Base-by-base conservation (phyloP, 2,797 vertebrate genomes). In the Aeoliscus strigatus region DNA sequence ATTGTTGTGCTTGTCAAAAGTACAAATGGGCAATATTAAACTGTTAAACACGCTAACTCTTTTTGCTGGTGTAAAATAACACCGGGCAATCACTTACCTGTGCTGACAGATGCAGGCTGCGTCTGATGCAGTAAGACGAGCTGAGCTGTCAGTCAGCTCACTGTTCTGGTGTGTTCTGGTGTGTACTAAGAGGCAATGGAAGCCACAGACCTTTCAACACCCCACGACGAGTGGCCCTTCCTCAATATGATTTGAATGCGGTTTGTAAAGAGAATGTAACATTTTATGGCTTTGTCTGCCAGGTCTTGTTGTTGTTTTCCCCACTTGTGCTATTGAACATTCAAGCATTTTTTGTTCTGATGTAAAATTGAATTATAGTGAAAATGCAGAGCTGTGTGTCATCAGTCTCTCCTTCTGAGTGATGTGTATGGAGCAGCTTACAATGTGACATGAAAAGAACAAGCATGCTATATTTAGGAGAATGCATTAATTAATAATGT, bases 21-120 rank as follows among this genome's bases (percentile, higher is more conserved):
- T 14, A 39, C 38, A 39, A 51, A 51, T 43, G 60, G 77, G 78
- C 65, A 72, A 81, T 82, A 80, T 77, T 80, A 79, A 81, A 79
- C 80, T 61, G 49, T 76, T 66, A 73, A 80, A 84, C 79, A 85
- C 80, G 83, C 67, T 86, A 87, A 83, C 71, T 79, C 61, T 48
- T 62, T 63, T 57, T 76, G 77, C 75, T 49, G 44, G 67, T 77
- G 79, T 87, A 87, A 87, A 44, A 51, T 74, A 80, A 87, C 58
- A 69, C 68, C 41, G 66, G 67, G 76, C 82, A 86, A 87, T 87
- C 84, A 86, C 81, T 87, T 86, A 86, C 74, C 61, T 3, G 75
- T 74, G 85, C 64, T 83, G 84, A 85, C 55, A 74, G 84, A 80
- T 66, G 59, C 70, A 56, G 55, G 53, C 70, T 6, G 43, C 79